Evolutionary conservation across 1,140 invertebrate genomes (phyloP), one percentile per base, ranked within the genome.

Genomic region (Camponotus floridanus): DNA sequence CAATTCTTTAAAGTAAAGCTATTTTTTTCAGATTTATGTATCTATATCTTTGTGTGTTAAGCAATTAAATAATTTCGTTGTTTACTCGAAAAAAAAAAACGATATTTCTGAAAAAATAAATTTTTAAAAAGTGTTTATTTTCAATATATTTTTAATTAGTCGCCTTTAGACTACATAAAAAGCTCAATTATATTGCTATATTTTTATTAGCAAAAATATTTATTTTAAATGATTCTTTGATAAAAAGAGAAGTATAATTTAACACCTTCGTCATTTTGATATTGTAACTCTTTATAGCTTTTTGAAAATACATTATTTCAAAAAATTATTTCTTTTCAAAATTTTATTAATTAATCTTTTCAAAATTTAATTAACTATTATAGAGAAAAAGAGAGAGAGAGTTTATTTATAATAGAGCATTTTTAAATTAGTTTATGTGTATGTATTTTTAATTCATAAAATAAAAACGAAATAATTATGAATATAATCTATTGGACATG

Each of bases 361-460:
- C 7, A 42, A 80, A 57, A 39, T 80, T 42, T 18, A 39, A 31
- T 13, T 81, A 61, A 71, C 42, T 73, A 9, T 33, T 3, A 45
- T 45, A 45, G 9, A 45, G 9, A 45, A 9, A 39, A 1, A 39
- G 36, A 26, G 26, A 26, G 6, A 18, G 33, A n/a, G 48, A 67
- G 11, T 55, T 13, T 3, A 67, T 79, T 55, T 42, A n/a, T 68
- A 33, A 15, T 26, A 45, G 13, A 80, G 6, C 6, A 51, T 18
- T 33, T 42, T 36, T 80, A 59, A 78, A 65, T 78, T 65, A 48
- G 15, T 33, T 78, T 70, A 39, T 51, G 21, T 67, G 5, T 42
- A 9, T 45, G 42, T 51, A 42, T 55, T 79, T 57, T 70, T 68
- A 42, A 57, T 57, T 57, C 2, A 51, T 80, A 31, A 79, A 57